Evolutionary conservation across 2,888 invertebrate species (phyloP).

Genomic region (Nebria brevicollis): DNA sequence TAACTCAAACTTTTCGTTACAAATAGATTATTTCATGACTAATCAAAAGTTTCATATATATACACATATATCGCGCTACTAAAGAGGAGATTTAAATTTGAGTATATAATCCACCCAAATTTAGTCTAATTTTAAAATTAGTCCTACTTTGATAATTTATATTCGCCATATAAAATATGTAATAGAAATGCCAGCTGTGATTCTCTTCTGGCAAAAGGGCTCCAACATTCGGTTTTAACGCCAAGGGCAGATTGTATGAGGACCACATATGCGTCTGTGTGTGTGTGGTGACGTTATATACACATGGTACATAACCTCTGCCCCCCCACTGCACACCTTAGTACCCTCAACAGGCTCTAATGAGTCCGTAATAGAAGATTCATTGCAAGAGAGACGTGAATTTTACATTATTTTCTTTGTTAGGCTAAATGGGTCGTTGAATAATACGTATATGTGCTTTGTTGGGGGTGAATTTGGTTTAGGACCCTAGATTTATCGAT

Average conservation of each 20-base stretch:
- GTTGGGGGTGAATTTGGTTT: slow-evolving; percentile 9
- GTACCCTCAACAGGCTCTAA: slow-evolving; percentile 16
- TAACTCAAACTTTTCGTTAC: too few relatives aligned
- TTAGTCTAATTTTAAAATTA: too few relatives aligned
- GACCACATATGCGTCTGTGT: slow-evolving; percentile 10
- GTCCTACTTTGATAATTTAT: background rate
- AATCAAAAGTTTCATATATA: too few relatives aligned
- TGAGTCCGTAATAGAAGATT: slow-evolving; percentile 39
- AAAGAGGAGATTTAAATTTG: too few relatives aligned
- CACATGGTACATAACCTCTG: slow-evolving; percentile 10
- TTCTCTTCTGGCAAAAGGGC: background rate
- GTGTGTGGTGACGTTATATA: slow-evolving; percentile 16
- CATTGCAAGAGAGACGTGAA: slow-evolving; percentile 16
- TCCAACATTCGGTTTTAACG: background rate
- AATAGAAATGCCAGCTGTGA: slow-evolving; percentile 35
- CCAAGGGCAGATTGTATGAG: slow-evolving; percentile 7
- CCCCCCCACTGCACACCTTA: background rate
- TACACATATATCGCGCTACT: too few relatives aligned
- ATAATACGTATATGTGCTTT: slow-evolving; percentile 6
- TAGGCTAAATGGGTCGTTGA: slow-evolving; percentile 15
- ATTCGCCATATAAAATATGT: slow-evolving; percentile 28
- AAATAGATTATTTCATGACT: too few relatives aligned
- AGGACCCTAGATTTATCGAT: slow-evolving; percentile 13
- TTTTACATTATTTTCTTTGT: slow-evolving; percentile 22
- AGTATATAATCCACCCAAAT: too few relatives aligned